Percentiles rank a stretch among this genome's conserved stretches.
Conservation (phyloP, 2,113 vertebrate species). For the Laticauda laticaudata region DNA sequence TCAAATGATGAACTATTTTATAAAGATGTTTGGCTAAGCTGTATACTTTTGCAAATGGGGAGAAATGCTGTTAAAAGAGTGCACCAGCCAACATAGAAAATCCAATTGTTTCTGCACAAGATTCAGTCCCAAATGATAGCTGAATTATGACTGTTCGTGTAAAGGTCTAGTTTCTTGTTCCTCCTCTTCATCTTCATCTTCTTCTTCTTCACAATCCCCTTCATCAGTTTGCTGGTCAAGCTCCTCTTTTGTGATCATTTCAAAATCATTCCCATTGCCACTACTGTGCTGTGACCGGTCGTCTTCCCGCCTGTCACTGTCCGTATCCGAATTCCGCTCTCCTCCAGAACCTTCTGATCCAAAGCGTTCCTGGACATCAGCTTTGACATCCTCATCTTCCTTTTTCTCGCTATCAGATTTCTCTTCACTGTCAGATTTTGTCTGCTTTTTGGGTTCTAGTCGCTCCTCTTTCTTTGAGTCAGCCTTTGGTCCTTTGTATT, state of each 20-base stretch:
- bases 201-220: conserved; percentile 81
- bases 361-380: conserved; percentile 67
- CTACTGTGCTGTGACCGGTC: conserved; percentile 98
- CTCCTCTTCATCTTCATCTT: conserved; percentile 64
- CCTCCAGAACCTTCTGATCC: conserved; percentile 71
- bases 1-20: conserved; percentile 66
- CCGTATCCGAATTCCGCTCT: conserved; percentile 90
- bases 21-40: conserved; percentile 67
- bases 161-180: conserved; percentile 73
- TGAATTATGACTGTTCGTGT: conserved; percentile 83
- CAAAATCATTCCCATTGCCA: conserved; percentile 96
- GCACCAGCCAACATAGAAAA: conserved; percentile 80
- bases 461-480: conserved; percentile 88
- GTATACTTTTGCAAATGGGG: conserved; percentile 68
- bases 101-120: conserved; percentile 72
- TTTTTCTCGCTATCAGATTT: conserved; percentile 95
- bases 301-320: conserved; percentile 94
- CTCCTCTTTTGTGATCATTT: conserved; percentile 99
- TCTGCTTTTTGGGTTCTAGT: conserved; percentile 77
- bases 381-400: conserved; percentile 84
- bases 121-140: conserved; percentile 70
- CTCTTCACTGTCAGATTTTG: conserved; percentile 89
- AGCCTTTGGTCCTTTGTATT: conserved; percentile 93
- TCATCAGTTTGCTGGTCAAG: conserved; percentile 96
- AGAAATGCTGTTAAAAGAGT: conserved; percentile 66